Conservation (phyloP, 2,888 invertebrate genomes). For the Anorthoa munda region DNA sequence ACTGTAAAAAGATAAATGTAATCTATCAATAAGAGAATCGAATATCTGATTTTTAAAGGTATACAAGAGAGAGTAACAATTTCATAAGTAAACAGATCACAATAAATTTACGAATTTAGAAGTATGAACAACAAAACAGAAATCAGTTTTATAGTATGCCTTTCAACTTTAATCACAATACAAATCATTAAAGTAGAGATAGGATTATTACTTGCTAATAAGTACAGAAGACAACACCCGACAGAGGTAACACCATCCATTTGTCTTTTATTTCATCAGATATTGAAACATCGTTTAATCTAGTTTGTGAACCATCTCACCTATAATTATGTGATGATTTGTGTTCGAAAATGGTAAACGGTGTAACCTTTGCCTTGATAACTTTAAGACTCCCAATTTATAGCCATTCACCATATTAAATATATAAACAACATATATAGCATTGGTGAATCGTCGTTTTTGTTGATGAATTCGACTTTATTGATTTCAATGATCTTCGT, state of each 20-base stretch:
- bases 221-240: slow-evolving; percentile 22
- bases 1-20: slow-evolving; percentile 16
- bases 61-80: too few species aligned
- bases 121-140: background rate
- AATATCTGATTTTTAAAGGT: background rate
- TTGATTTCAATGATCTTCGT: background rate
- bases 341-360: background rate
- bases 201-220: slow-evolving; percentile 12
- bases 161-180: slow-evolving; percentile 17
- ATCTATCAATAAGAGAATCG: background rate
- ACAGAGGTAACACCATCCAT: background rate
- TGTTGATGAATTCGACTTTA: background rate
- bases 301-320: background rate
- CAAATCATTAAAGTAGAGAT: slow-evolving; percentile 11
- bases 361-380: background rate
- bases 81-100: background rate
- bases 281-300: too few species aligned
- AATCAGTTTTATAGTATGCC: background rate
- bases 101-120: slow-evolving; percentile 5
- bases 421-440: background rate
- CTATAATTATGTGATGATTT: background rate
- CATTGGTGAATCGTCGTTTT: background rate
- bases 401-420: background rate
- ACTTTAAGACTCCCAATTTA: background rate
- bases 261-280: background rate